Evolutionary conservation across 2,113 vertebrate genomes (phyloP).

Genomic region (Lichenostomus cassidix): DNA sequence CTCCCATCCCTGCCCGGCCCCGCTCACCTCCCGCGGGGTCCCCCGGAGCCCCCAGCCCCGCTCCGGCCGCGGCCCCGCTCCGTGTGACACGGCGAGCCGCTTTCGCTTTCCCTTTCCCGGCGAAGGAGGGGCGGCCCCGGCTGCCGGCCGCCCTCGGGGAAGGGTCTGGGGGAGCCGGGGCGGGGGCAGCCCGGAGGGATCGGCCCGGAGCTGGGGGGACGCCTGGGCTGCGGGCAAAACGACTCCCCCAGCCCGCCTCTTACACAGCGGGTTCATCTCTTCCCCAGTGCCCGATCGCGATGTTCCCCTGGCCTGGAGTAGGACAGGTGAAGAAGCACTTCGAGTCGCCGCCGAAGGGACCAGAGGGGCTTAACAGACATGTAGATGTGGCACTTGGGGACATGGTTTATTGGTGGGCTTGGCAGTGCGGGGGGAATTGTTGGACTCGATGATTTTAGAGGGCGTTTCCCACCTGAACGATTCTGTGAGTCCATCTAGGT

Average conservation of each 20-base stretch:
- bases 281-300: accelerated
- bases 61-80: neutral
- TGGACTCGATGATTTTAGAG: neutral
- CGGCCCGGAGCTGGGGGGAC: too few relatives aligned
- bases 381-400: neutral
- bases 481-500: accelerated
- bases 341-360: accelerated
- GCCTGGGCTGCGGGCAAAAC: accelerated
- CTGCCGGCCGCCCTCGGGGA: neutral
- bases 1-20: too few relatives aligned
- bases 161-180: neutral
- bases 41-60: neutral
- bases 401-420: neutral
- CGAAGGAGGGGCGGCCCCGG: neutral
- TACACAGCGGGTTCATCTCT: accelerated
- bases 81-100: neutral
- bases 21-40: neutral
- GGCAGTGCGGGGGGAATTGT: neutral
- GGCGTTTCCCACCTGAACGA: neutral
- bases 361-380: neutral
- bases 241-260: accelerated
- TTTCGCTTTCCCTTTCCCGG: conserved; percentile 36
- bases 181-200: accelerated
- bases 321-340: neutral
- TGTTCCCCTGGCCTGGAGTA: accelerated